Conservation (phyloP, 1,140 invertebrate genomes). For the Xylocopa sonorina region DNA sequence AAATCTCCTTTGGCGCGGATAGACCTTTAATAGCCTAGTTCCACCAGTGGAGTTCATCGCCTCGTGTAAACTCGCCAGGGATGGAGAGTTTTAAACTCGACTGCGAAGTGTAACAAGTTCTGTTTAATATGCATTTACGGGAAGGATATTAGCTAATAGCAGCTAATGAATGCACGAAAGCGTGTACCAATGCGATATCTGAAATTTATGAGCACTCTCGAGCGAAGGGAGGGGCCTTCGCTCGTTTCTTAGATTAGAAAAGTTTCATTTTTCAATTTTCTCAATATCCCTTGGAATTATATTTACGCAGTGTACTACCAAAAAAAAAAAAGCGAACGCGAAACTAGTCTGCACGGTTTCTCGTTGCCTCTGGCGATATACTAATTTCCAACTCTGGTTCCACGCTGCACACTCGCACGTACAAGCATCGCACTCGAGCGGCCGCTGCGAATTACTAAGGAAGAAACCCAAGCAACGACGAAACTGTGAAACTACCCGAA, state of each 20-base stretch:
- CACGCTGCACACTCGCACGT: too few relatives aligned
- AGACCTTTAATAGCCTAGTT: neutral
- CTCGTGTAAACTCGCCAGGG: neutral
- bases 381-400: too few relatives aligned
- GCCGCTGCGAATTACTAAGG: slow-evolving; percentile 58
- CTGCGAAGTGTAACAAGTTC: neutral
- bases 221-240: too few relatives aligned
- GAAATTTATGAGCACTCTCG: neutral
- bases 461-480: slow-evolving; percentile 50
- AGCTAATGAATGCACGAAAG: neutral
- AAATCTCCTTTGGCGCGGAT: neutral
- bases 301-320: too few relatives aligned
- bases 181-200: neutral
- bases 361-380: too few relatives aligned
- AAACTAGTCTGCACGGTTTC: too few relatives aligned
- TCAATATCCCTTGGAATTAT: too few relatives aligned
- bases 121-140: slow-evolving; percentile 4
- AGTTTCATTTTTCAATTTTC: too few relatives aligned
- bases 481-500: slow-evolving; percentile 60
- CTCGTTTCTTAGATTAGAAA: too few relatives aligned
- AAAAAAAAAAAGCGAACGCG: too few relatives aligned
- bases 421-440: too few relatives aligned
- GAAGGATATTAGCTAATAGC: neutral
- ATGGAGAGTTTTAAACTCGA: neutral
- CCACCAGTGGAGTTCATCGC: too few relatives aligned